Evolutionary conservation across 2,113 vertebrate genomes (phyloP).

Genomic region (Hippocampus comes): DNA sequence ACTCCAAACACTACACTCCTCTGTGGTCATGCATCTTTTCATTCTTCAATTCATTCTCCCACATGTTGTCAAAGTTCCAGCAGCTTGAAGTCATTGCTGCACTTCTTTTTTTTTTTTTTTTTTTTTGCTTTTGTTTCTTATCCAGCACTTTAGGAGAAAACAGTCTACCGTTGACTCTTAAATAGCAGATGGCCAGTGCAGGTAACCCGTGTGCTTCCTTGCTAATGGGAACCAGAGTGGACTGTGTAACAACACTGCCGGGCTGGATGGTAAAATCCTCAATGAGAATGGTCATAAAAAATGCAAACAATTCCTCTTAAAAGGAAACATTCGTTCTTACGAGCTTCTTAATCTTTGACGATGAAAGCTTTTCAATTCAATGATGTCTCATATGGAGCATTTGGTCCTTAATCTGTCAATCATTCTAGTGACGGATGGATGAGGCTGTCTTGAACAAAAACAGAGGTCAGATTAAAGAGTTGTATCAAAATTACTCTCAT

Average conservation of each 20-base stretch:
- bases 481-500: no score
- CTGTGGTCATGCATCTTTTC: constrained; percentile 8
- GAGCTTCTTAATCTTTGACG: not conserved
- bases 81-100: constrained; percentile 43
- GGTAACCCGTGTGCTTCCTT: not conserved
- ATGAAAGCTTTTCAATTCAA: not conserved
- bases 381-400: not conserved
- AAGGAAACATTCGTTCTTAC: not conserved
- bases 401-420: not conserved
- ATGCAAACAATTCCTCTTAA: not conserved
- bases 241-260: not conserved
- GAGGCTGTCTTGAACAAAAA: no score
- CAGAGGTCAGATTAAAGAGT: no score
- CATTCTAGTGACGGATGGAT: not conserved
- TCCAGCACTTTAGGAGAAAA: constrained; percentile 30
- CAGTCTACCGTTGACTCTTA: not conserved
- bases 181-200: constrained; percentile 1
- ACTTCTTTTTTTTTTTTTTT: constrained; percentile 10
- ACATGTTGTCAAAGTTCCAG: constrained; percentile 53
- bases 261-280: not conserved
- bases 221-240: constrained; percentile 1
- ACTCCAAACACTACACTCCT: not conserved
- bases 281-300: not conserved
- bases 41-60: constrained; percentile 27
- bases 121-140: constrained; percentile 33